Evolutionary conservation across 1,140 invertebrate species (phyloP), one percentile per base, ranked within the genome.

Genomic region (Apis laboriosa): DNA sequence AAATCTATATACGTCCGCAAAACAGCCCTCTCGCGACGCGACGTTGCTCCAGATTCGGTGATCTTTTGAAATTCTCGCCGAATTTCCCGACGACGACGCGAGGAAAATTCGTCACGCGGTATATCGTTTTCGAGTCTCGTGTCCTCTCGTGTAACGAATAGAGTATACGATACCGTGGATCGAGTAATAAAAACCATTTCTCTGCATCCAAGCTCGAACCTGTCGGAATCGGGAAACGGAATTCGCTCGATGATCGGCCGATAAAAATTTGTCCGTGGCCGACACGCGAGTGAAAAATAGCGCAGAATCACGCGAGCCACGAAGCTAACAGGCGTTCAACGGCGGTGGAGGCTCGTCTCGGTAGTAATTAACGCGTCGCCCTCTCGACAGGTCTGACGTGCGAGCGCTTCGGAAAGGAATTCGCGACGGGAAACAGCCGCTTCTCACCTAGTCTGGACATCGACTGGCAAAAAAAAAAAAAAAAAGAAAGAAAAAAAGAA

Each of bases 1-100:
- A 90, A 92, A 91, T 92, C 90, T 92, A 92, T 92, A 90, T 90
- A 92, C 89, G 88, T 88, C 87, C 89, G 83, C 34, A 91, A 89
- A 92, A 89, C 91, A 85, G 82, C 84, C 85, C 83, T 73, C 77
- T 76, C 73, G 66, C 71, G 63, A 61, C 82, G 74, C 64, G 75
- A 88, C 84, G 66, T 78, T 75, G 85, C 68, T 86, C 68, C 51
- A 75, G 63, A 87, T 78, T 79, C 60, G 73, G 58, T 61, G 58
- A 70, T 87, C 60, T 66, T 73, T 58, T 78, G 63, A 86, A 71
- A 49, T 64, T 28, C 34, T 28, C 11, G 7, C 19, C 0, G 13
- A 43, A 43, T 43, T 43, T 7, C 19, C 12, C 17, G 13, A 34
- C 34, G 3, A 34, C 1, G 34, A 3, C 1, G 34, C 1, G 34